Evolutionary conservation across 1,140 invertebrate species (phyloP), one percentile per base, ranked within the genome.

Genomic region (Papilio xuthus): DNA sequence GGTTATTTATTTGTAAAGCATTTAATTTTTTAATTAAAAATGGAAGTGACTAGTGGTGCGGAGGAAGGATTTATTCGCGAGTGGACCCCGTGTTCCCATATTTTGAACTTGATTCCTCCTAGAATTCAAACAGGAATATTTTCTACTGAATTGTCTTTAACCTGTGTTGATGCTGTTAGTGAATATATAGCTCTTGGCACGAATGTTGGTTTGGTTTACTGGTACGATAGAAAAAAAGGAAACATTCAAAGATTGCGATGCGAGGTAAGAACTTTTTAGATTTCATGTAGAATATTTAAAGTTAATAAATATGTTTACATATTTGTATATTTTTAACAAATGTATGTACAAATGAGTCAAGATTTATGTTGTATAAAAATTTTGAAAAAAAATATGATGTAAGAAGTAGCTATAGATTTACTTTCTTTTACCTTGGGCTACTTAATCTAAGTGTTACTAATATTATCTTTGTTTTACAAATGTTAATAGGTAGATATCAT

Each of bases 121-220:
- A 96, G 96, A 87, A 95, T 96, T 67, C 97, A 97, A 90, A 96
- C 95, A 85, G 97, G 97, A 2, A 88, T 98, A 82, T 97, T 97
- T 93, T 96, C 95, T 73, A 95, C 96, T 87, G 96, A 97, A 89
- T 94, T 98, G 23, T 96, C 95, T 86, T 95, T 98, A 60, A 98
- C 97, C 10, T 98, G 97, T 88, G 94, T 98, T n/a, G 97, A 97
- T 94, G 96, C 95, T 18, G 94, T 97, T 26, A 94, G 96, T 13
- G 96, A 97, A 83, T 98, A 96, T 89, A 95, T 99, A 78, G 97
- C 96, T 6, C 89, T 99, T 47, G 98, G 98, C 1, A 97, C 97
- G 10, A 98, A 98, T 94, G 95, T 97, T 44, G 98, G 98, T 1
- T 93, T 98, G 56, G 95, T 98, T 18, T 98, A 98, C 89, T 97